Percentiles rank a stretch among this genome's conserved stretches.
These are phyloP conservation scores for Coturnix japonica DNA, from an alignment of 2,113 vertebrate genomes.

Conservation along the genomic window DNA sequence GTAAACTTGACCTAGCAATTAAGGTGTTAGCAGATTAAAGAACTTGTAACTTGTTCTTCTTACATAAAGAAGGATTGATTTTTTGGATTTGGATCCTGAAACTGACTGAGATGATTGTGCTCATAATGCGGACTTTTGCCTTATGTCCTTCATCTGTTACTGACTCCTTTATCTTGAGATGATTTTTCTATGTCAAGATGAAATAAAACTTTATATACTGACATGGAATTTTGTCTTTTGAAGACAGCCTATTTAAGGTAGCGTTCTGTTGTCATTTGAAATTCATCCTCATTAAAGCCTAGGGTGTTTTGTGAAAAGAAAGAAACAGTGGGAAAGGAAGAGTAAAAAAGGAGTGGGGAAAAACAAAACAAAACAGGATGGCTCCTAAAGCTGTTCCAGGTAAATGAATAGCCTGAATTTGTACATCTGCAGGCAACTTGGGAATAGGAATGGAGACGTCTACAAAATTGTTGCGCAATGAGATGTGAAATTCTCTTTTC, in stretches of 20 bases:
- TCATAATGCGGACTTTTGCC: accelerated
- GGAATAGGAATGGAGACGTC: neutral
- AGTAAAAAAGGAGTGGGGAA: neutral
- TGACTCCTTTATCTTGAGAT: neutral
- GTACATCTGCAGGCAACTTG: neutral
- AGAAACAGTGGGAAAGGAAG: neutral
- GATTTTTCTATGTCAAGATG: neutral
- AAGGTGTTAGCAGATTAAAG: neutral
- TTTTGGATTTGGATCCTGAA: neutral
- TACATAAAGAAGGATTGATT: neutral
- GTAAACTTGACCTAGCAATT: neutral
- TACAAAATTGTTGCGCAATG: neutral
- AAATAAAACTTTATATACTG: neutral
- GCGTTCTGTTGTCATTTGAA: neutral
- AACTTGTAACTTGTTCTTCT: neutral
- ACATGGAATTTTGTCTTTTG: neutral
- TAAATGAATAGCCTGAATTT: neutral
- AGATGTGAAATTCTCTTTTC: neutral
- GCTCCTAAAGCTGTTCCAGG: neutral
- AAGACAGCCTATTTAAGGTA: neutral
- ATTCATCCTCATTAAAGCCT: neutral
- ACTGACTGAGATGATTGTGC: neutral
- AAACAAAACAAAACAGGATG: neutral
- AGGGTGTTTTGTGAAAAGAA: neutral
- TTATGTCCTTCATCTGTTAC: neutral